phyloP scores from a whole-genome alignment of 2,888 invertebrate genomes.

The Zygogramma bicolorata region DNA sequence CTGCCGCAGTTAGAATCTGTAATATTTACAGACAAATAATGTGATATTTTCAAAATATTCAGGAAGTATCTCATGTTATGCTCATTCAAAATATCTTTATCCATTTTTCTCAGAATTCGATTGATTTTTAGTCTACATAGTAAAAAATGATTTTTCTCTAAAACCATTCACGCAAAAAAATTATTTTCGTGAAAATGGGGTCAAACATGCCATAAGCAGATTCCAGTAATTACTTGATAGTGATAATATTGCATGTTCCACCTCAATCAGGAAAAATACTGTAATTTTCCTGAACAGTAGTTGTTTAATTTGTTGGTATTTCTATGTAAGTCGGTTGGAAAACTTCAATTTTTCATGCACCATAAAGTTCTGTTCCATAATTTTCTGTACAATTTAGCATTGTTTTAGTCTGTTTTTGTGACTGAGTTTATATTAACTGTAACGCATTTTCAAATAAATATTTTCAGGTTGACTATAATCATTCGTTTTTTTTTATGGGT shows the following conservation, averaged over 20 bases:
- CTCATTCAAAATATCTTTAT: too few relatives aligned
- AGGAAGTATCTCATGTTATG: too few relatives aligned
- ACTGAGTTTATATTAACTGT: neutral
- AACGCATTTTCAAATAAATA: neutral
- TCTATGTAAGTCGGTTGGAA: conserved; percentile 11
- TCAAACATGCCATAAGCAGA: conserved; percentile 2
- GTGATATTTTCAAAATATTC: too few relatives aligned
- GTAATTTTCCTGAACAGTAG: conserved; percentile 21
- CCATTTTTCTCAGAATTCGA: too few relatives aligned
- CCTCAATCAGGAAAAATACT: neutral
- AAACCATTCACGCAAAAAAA: neutral
- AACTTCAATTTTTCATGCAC: conserved; percentile 20
- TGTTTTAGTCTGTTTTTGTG: neutral
- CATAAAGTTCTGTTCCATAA: conserved; percentile 18
- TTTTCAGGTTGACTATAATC: neutral
- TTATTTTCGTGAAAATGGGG: conserved; percentile 12
- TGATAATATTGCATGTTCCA: conserved; percentile 11
- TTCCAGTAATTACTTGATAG: conserved; percentile 3
- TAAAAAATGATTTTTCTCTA: too few relatives aligned
- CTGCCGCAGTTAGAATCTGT: too few relatives aligned
- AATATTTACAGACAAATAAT: too few relatives aligned
- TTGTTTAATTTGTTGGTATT: conserved; percentile 14
- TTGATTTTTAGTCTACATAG: too few relatives aligned
- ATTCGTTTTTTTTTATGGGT: neutral
- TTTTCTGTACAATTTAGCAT: conserved; percentile 13